These are phyloP conservation scores for Conus canariensis DNA, from an alignment of 2,888 invertebrate genomes.

Conservation along the genomic window DNA sequence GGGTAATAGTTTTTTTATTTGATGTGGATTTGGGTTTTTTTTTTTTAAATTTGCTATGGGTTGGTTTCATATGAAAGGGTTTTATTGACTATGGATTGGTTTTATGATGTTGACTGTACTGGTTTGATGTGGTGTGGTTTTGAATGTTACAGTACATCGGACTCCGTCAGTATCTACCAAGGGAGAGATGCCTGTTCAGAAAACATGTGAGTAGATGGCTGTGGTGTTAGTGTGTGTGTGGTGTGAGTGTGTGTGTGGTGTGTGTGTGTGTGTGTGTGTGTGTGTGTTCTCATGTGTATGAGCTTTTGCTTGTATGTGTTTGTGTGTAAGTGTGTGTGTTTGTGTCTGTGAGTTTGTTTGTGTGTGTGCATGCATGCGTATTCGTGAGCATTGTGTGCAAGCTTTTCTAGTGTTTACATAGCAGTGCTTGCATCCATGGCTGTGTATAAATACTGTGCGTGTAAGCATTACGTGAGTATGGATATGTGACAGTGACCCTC, in stretches of 20 bases:
- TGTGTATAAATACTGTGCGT: no score
- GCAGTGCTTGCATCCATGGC: no score
- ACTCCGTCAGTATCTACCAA: conserved; percentile 91
- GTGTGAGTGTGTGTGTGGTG: background rate
- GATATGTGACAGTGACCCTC: no score
- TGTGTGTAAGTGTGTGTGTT: background rate
- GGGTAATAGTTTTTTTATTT: no score
- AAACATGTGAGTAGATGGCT: conserved; percentile 81
- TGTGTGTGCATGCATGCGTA: background rate
- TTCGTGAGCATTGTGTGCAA: background rate
- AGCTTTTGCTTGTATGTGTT: background rate
- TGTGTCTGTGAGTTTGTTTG: background rate
- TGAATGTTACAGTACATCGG: conserved; percentile 65
- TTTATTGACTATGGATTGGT: no score
- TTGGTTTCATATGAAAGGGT: no score
- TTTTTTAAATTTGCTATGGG: no score
- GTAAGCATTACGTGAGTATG: no score
- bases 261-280: background rate
- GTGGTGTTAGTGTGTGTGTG: background rate
- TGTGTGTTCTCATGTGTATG: no score
- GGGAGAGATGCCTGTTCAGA: conserved; percentile 94
- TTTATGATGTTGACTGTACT: no score
- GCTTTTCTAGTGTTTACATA: no score
- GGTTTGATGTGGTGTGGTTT: background rate
- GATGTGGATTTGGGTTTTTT: no score